phyloP scores from a whole-genome alignment of 2,797 vertebrate species.

The Manis crassicaudata region DNA sequence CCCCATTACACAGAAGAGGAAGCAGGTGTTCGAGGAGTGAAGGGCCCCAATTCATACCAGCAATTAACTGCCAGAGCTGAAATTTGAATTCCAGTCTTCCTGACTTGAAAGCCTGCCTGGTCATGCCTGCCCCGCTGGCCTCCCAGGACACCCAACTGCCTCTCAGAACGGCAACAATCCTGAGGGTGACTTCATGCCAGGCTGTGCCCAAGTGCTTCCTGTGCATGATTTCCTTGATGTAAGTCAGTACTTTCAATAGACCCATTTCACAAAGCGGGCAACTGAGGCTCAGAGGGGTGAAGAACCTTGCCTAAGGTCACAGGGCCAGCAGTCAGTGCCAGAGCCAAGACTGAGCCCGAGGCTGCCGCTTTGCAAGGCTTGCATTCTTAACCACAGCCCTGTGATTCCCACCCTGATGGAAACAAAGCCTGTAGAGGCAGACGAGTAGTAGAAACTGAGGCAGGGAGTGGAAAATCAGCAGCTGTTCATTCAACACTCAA shows the following conservation, averaged over 20 bases:
- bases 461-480: neutral
- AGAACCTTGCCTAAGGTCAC: neutral
- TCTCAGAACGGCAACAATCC: neutral
- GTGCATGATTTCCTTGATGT: neutral
- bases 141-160: slow-evolving; percentile 4
- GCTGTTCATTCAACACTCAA: neutral
- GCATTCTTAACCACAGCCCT: neutral
- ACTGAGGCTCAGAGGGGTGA: neutral
- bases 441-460: neutral
- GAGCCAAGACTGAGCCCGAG: neutral
- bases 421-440: neutral
- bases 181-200: neutral
- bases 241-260: neutral
- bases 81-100: slow-evolving; percentile 41
- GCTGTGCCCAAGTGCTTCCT: neutral
- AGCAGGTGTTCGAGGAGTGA: slow-evolving; percentile 40
- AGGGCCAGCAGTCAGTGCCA: neutral
- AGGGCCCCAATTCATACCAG: neutral
- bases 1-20: slow-evolving; percentile 1
- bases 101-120: neutral
- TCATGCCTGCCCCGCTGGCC: neutral
- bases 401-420: neutral
- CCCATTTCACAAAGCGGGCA: slow-evolving; percentile 31
- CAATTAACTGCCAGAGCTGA: slow-evolving; percentile 4
- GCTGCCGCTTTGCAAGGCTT: neutral